Percentiles rank a stretch among this genome's conserved stretches.
phyloP scores from a whole-genome alignment of 1,140 invertebrate species.

The Ceratoteleas bidentatus region DNA sequence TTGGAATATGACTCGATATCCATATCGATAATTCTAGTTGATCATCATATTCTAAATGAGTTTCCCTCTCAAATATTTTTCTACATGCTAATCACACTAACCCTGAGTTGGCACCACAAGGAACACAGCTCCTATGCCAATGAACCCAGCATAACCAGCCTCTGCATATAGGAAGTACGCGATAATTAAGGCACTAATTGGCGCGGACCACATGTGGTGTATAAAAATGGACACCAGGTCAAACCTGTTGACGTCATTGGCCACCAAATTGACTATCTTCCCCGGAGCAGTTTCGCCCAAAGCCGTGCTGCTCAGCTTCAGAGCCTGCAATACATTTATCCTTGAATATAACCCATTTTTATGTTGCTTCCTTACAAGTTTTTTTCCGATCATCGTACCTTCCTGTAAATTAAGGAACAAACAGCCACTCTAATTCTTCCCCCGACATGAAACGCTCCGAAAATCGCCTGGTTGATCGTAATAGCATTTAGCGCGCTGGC shows the following conservation, averaged over 20 bases:
- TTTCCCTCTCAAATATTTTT: too few species aligned
- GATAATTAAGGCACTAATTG: conserved; percentile 84
- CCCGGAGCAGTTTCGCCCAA: conserved; percentile 90
- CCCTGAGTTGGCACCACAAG: conserved; percentile 88
- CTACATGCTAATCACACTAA: too few species aligned
- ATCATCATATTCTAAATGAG: too few species aligned
- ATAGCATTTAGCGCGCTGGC: conserved; percentile 81
- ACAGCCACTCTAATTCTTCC: conserved; percentile 84
- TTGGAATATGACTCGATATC: background rate
- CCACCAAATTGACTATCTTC: conserved; percentile 92
- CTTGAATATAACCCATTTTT: background rate
- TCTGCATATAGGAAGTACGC: conserved; percentile 85
- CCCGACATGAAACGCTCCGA: conserved; percentile 83
- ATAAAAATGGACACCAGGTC: conserved; percentile 84
- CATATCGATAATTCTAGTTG: too few species aligned
- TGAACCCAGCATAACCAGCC: conserved; percentile 85
- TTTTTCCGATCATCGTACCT: too few species aligned
- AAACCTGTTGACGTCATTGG: conserved; percentile 88
- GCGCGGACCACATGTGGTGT: conserved; percentile 86
- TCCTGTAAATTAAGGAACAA: conserved; percentile 86
- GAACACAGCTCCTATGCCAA: conserved; percentile 86
- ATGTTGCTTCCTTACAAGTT: too few species aligned
- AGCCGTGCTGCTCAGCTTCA: conserved; percentile 85
- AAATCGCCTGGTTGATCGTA: conserved; percentile 84
- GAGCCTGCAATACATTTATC: conserved; percentile 74